phyloP scores from a whole-genome alignment of 2,797 vertebrate species.

The Orientallactaga sibirica region DNA sequence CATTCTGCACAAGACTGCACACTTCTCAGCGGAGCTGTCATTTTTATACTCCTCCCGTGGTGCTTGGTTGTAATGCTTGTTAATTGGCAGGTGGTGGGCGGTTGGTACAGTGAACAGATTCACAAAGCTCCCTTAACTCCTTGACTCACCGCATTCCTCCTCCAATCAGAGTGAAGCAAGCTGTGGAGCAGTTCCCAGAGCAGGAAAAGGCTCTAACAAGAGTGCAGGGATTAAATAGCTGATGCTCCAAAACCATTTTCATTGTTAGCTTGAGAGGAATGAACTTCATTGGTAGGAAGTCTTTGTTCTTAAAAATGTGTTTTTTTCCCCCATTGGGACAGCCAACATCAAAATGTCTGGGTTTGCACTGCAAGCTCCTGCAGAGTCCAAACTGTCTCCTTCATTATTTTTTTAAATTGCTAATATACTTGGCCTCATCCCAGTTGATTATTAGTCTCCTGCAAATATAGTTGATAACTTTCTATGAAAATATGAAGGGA shows the following conservation, averaged over 20 bases:
- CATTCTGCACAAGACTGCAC: background rate
- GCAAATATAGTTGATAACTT: slow-evolving; percentile 51
- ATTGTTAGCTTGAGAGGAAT: background rate
- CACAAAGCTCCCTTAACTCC: background rate
- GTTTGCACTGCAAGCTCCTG: background rate
- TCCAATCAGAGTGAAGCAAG: background rate
- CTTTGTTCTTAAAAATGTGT: slow-evolving; percentile 40
- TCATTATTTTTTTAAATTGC: background rate
- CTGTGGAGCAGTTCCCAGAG: background rate
- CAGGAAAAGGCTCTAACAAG: background rate
- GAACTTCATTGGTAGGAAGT: background rate
- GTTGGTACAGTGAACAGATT: slow-evolving; percentile 21
- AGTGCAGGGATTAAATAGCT: background rate
- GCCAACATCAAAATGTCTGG: background rate
- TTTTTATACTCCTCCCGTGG: background rate
- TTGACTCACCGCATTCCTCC: background rate
- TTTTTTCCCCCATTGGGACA: background rate
- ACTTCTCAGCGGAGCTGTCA: background rate
- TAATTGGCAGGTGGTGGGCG: slow-evolving; percentile 1
- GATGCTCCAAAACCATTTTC: background rate
- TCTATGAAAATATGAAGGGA: background rate
- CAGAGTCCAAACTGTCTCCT: background rate
- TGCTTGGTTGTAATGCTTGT: background rate
- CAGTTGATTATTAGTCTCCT: background rate
- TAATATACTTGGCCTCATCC: background rate